Evolutionary conservation across 2,113 vertebrate genomes (phyloP).

Genomic region (Uropsilus gracilis): DNA sequence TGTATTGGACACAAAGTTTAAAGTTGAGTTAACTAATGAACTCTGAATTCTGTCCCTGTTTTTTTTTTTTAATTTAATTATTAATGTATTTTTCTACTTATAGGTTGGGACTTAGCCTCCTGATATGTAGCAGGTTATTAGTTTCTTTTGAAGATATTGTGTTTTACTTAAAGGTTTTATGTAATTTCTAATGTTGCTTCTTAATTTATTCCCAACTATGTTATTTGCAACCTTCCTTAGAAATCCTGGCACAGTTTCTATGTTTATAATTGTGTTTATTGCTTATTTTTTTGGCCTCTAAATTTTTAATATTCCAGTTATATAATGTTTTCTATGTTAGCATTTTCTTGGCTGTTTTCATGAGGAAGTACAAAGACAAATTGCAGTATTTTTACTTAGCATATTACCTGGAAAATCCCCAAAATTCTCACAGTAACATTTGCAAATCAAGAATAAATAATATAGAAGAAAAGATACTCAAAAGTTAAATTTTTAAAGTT

Average conservation of each 20-base stretch:
- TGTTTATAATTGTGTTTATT: not conserved
- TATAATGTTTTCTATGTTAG: not conserved
- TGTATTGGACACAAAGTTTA: not conserved
- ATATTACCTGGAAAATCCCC: not conserved
- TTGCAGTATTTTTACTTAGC: not conserved
- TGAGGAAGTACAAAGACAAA: not conserved
- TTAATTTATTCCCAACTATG: not conserved
- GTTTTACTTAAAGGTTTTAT: not conserved
- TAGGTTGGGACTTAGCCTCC: not conserved
- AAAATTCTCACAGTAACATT: not conserved
- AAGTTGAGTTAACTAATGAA: not conserved
- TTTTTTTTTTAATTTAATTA: not conserved
- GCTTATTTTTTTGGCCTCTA: not conserved
- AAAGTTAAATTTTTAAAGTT: constrained; percentile 15
- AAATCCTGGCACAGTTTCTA: not conserved
- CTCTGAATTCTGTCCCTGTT: not conserved
- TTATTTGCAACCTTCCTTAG: not conserved
- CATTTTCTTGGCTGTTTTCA: not conserved
- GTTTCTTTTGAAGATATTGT: not conserved
- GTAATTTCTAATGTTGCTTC: not conserved
- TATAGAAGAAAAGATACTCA: not conserved
- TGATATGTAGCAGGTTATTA: too few relatives aligned
- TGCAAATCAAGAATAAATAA: not conserved
- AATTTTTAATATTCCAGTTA: not conserved
- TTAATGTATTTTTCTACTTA: not conserved